Base-by-base conservation (phyloP, 1,140 invertebrate species). In the Littorina saxatilis region DNA sequence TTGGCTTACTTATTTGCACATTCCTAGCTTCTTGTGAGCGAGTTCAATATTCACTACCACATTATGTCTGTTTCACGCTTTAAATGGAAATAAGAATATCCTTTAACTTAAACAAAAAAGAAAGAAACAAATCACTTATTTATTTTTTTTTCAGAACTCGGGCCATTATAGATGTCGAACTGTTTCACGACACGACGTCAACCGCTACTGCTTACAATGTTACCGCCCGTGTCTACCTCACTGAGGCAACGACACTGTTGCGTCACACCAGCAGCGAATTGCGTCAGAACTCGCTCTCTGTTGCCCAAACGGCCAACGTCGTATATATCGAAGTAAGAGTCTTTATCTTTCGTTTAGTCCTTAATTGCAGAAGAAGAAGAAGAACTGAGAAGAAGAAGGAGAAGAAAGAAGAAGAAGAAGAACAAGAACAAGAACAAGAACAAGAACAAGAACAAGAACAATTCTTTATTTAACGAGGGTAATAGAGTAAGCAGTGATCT, bases 241-340 rank as follows among this genome's bases (percentile, higher is more conserved):
- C 50, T 47, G 52, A 37, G 43, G 50, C 55, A 50, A 77, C 61
- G 74, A 52, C n/a, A 1, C 15, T 77, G 1, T 3, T 39, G 52
- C 32, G 32, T 37, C 32, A 77, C 74, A 32, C 13, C 50, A 77
- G 61, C 74, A 61, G 74, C 74, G 50, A 58, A n/a, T 20, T 77
- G 13, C 74, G 74, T 39, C 74, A 77, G 74, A 77, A 77, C 74
- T 77, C 74, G n/a, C 74, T 77, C 2, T 77, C 74, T 9, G 52
- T 77, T 29, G 20, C 29, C 13, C 74, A 77, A 29, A 32, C 20
- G 17, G 47, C 15, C 27, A 32, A 37, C 29, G 50, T 77, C 74
- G 35, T 77, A 17, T 52, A 52, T 13, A 17, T 74, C 39, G 40
- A 47, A 2, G 72, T 74, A 47, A 74, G 72, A 43, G 5, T 74